Conservation (phyloP, 2,797 vertebrate genomes). For the Holocentrus rufus region DNA sequence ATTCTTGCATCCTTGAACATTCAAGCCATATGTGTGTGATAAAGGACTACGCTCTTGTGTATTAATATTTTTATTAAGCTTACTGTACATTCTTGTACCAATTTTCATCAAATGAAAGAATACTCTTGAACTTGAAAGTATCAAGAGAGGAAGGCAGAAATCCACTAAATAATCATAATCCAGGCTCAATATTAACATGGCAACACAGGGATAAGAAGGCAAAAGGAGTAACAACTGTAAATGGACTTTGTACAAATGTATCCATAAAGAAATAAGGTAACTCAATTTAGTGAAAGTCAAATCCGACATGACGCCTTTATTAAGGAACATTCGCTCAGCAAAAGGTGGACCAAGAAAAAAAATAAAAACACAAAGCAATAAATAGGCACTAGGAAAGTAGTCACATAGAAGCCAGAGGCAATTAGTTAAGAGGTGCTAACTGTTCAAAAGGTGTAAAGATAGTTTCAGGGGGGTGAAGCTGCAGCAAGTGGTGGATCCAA, state of each 20-base stretch:
- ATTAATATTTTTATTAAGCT: conserved; percentile 76
- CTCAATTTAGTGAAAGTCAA: conserved; percentile 33
- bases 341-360: conserved; percentile 34
- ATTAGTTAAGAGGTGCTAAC: conserved; percentile 41
- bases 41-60: conserved; percentile 24
- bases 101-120: conserved; percentile 65
- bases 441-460: conserved; percentile 38
- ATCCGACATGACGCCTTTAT: conserved; percentile 12
- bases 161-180: conserved; percentile 39
- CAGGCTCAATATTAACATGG: conserved; percentile 49
- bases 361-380: conserved; percentile 60
- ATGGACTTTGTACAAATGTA: conserved; percentile 32
- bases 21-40: neutral
- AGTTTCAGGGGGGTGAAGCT: conserved; percentile 21
- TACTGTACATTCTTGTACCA: conserved; percentile 76
- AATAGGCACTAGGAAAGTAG: conserved; percentile 70
- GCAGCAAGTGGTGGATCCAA: conserved; percentile 18
- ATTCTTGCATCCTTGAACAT: too few relatives aligned
- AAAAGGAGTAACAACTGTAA: neutral
- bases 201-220: conserved; percentile 41
- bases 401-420: conserved; percentile 45
- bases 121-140: conserved; percentile 47
- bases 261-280: conserved; percentile 31
- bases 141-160: conserved; percentile 43
- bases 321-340: conserved; percentile 32